Percentiles rank a stretch among this genome's conserved stretches.
Conservation (phyloP, 1,140 invertebrate species). For the Trachelipus rathkii region DNA sequence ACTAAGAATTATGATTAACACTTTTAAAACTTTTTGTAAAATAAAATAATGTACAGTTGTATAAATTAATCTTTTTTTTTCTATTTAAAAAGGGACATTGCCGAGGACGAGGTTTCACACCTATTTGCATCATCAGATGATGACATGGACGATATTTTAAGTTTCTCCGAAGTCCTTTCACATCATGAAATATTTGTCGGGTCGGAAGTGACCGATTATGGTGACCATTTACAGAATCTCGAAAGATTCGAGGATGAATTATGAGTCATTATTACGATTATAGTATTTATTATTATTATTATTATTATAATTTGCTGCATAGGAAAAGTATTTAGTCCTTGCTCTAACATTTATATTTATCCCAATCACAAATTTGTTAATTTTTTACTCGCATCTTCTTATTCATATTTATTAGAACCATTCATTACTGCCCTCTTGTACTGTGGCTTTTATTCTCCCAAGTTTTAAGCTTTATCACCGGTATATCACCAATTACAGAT, state of each 20-base stretch:
- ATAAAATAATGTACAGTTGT: neutral
- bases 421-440: no score
- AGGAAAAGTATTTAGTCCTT: no score
- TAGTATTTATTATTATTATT: no score
- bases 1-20: neutral
- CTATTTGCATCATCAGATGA: slow-evolving; percentile 83
- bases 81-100: slow-evolving; percentile 69
- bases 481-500: no score
- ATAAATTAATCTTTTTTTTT: slow-evolving; percentile 9
- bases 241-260: slow-evolving; percentile 78
- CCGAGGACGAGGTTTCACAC: slow-evolving; percentile 85
- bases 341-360: no score
- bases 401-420: no score
- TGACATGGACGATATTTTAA: slow-evolving; percentile 76
- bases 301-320: no score
- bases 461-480: no score
- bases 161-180: slow-evolving; percentile 78
- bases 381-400: no score
- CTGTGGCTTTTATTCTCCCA: no score
- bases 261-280: slow-evolving; percentile 51
- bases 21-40: neutral
- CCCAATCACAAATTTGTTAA: no score
- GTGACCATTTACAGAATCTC: slow-evolving; percentile 76
- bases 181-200: slow-evolving; percentile 92
- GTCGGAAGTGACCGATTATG: slow-evolving; percentile 93